phyloP scores from a whole-genome alignment of 2,888 invertebrate genomes.

The Platerodrilus igneus region DNA sequence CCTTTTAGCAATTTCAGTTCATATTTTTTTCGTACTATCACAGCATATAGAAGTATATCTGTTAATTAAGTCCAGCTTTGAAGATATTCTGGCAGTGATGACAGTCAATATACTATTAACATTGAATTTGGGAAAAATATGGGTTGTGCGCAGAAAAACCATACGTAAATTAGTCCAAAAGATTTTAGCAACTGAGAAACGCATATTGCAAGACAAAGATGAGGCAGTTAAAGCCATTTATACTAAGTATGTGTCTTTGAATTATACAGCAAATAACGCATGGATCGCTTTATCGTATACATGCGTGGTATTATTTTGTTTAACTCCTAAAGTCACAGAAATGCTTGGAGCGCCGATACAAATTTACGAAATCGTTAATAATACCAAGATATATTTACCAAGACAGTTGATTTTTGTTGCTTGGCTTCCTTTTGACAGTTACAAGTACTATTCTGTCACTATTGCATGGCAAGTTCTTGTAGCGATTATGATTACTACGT shows the following conservation, averaged over 20 bases:
- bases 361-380: background rate
- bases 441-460: conserved; percentile 20
- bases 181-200: conserved; percentile 4
- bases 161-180: background rate
- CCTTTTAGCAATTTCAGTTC: background rate
- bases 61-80: background rate
- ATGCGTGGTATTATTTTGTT: background rate
- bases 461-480: conserved; percentile 19
- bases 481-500: conserved; percentile 20
- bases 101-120: conserved; percentile 1
- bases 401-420: conserved; percentile 11
- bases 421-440: conserved; percentile 31
- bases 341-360: background rate
- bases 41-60: background rate
- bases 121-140: background rate
- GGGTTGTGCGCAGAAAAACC: background rate
- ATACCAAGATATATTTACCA: conserved; percentile 1
- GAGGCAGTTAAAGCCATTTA: background rate
- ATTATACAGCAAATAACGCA: background rate
- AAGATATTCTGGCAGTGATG: conserved; percentile 1
- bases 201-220: background rate
- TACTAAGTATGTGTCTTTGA: background rate
- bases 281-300: background rate
- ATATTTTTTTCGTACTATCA: background rate
- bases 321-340: conserved; percentile 1